Evolutionary conservation across 2,113 vertebrate genomes (phyloP), one percentile per base, ranked within the genome.

Genomic region (Phalacrocorax pelagicus): DNA sequence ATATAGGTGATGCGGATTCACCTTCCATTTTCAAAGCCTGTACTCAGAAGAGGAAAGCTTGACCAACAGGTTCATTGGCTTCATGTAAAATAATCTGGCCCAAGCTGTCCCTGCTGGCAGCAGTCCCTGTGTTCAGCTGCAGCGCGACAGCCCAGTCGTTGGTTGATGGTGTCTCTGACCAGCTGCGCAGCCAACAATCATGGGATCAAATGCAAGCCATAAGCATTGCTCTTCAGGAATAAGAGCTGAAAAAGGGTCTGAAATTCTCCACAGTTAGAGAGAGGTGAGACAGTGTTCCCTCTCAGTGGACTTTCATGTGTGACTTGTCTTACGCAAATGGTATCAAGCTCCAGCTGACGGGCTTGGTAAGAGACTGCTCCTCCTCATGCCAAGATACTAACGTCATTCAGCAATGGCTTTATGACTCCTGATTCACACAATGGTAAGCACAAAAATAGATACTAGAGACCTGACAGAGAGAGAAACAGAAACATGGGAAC

Each of bases 51-150:
- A 81, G 84, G 30, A 94, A 69, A 1, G 2, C 83, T 46, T 66
- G 85, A 54, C 42, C 2, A 1, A 42, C 79, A 69, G 85, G 66
- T 83, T 82, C 87, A 16, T 0, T 13, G 85, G 24, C 81, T 77
- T 69, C 30, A 58, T 54, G 79, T 86, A 80, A 94, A 61, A 81
- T 2, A 73, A 75, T 74, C 84, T 0, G 0, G 51, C 38, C 61
- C 24, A 27, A 73, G 40, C 63, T 77, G 38, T 26, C 42, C 34
- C n/a, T 0, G 1, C 89, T 94, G 93, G 87, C 89, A 75, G 20
- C 1, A 0, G 9, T 17, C 52, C 2, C 0, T 2, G 1, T 12
- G 51, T 26, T 75, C 29, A 6, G 83, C 72, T 81, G 90, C 72
- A 70, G 22, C 29, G 63, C 10, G 11, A 46, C 79, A 75, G 66